phyloP scores from a whole-genome alignment of 2,113 vertebrate species.

The Aptenodytes forsteri region DNA sequence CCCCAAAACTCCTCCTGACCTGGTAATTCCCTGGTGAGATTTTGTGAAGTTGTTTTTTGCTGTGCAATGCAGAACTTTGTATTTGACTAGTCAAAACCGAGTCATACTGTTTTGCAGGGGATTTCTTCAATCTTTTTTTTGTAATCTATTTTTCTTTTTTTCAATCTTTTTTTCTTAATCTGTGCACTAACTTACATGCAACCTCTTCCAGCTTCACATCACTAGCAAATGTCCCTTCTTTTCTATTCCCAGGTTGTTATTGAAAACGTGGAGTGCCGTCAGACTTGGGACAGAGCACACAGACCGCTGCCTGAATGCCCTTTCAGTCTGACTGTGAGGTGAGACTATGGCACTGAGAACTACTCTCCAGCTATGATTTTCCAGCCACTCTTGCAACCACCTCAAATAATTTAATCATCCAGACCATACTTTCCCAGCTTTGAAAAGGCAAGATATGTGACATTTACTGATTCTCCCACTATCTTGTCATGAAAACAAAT shows the following conservation, averaged over 20 bases:
- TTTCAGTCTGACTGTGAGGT: not conserved
- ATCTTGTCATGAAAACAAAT: not conserved
- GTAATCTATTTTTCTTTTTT: not conserved
- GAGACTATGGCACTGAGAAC: not conserved
- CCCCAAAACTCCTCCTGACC: not conserved
- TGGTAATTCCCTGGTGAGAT: not conserved
- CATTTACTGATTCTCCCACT: not conserved
- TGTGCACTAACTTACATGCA: not conserved
- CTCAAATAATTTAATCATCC: not conserved
- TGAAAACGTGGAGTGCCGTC: not conserved
- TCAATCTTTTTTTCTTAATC: not conserved
- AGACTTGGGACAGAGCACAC: not conserved
- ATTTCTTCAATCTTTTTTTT: not conserved
- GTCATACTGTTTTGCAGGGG: not conserved
- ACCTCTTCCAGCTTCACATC: not conserved
- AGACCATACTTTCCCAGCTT: not conserved
- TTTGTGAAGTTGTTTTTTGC: not conserved
- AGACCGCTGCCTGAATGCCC: not conserved
- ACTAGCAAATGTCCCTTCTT: not conserved
- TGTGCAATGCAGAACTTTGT: not conserved
- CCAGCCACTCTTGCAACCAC: not conserved
- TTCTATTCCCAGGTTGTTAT: not conserved
- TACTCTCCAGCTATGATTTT: not conserved
- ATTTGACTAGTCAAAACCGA: not conserved
- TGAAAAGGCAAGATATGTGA: not conserved